A percentile compares a stretch with the other conserved stretches of the same genome.
Evolutionary conservation across 2,888 invertebrate species (phyloP).

Genomic region (Apocheima hispidaria): DNA sequence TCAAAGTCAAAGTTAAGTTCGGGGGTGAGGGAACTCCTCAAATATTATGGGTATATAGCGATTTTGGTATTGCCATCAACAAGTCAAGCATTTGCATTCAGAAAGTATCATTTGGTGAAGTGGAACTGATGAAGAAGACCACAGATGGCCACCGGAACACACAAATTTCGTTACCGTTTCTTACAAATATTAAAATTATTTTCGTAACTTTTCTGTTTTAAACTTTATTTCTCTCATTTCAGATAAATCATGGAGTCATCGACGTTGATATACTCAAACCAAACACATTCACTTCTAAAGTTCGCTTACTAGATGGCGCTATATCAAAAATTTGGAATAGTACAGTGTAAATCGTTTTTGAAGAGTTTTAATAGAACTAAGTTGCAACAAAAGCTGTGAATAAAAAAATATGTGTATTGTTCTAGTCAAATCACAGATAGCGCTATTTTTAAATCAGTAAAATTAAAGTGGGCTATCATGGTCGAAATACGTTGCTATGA

Average conservation of each 20-base stretch:
- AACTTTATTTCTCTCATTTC: constrained; percentile 37
- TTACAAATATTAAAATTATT: too few relatives aligned
- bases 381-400: background rate
- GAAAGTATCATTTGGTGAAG: too few relatives aligned
- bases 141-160: too few relatives aligned
- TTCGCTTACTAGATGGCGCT: constrained; percentile 47
- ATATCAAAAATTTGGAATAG: constrained; percentile 25
- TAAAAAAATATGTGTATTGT: background rate
- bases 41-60: too few relatives aligned
- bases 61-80: too few relatives aligned
- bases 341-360: constrained; percentile 17
- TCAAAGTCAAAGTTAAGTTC: too few relatives aligned
- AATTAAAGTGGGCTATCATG: background rate
- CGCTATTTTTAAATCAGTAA: background rate
- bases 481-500: background rate
- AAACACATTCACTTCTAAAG: constrained; percentile 7
- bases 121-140: too few relatives aligned
- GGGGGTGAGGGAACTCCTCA: too few relatives aligned
- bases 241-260: constrained; percentile 29
- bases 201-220: background rate
- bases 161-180: too few relatives aligned
- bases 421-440: background rate
- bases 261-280: constrained; percentile 26
- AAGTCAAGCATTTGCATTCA: too few relatives aligned
- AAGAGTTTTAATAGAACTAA: background rate